These are phyloP conservation scores for Endomychus coccineus DNA, from an alignment of 2,888 invertebrate species.

Conservation along the genomic window DNA sequence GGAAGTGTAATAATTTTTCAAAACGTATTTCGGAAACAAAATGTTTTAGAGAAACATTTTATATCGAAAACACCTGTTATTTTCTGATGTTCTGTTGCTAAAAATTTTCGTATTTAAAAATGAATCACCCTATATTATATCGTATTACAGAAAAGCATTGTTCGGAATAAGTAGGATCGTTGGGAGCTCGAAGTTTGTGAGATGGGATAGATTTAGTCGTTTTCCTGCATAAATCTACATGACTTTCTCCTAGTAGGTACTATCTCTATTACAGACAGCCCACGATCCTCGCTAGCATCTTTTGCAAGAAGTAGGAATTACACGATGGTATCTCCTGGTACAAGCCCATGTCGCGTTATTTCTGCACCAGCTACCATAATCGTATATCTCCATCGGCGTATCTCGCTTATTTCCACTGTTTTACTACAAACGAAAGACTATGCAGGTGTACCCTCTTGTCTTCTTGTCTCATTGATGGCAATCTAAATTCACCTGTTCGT, in stretches of 20 bases:
- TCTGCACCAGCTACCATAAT: constrained; percentile 21
- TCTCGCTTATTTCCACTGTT: constrained; percentile 17
- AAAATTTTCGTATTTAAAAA: too few relatives aligned
- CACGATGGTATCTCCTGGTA: constrained; percentile 22
- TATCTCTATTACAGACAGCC: constrained; percentile 16
- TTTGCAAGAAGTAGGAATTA: constrained; percentile 19
- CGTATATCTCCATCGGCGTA: constrained; percentile 22
- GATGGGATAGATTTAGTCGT: constrained; percentile 12
- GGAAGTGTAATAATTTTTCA: too few relatives aligned
- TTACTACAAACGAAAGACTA: constrained; percentile 12
- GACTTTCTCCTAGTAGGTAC: constrained; percentile 14
- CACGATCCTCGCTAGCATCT: constrained; percentile 16
- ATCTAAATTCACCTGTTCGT: constrained; percentile 12
- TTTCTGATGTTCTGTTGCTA: too few relatives aligned
- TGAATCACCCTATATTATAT: too few relatives aligned
- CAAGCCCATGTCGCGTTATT: constrained; percentile 21
- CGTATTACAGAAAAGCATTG: too few relatives aligned
- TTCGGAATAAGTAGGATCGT: too few relatives aligned
- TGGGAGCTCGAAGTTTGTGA: too few relatives aligned
- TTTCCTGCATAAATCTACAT: constrained; percentile 14
- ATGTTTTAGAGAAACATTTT: too few relatives aligned
- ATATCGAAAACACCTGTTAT: too few relatives aligned
- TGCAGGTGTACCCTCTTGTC: constrained; percentile 7
- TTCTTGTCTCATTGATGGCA: constrained; percentile 6
- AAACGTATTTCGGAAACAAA: too few relatives aligned